Evolutionary conservation across 2,797 vertebrate species (phyloP).

Genomic region (Malacoctenus gilli): DNA sequence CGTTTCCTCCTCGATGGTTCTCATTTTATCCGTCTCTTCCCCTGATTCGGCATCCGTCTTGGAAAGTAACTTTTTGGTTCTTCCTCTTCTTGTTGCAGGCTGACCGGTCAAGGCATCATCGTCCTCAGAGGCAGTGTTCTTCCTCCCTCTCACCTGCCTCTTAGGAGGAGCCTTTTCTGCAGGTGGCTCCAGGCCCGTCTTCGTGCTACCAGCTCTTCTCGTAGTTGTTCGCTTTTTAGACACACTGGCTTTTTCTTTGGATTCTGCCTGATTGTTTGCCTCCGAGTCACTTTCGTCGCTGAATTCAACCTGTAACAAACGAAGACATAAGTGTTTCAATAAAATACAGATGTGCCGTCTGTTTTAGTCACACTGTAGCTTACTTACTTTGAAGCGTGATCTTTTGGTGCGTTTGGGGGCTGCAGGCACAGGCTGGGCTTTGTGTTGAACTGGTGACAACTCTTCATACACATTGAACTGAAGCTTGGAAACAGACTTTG

Average conservation of each 20-base stretch:
- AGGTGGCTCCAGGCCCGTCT: slow-evolving; percentile 41
- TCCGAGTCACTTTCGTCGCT: slow-evolving; percentile 92
- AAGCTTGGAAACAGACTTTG: slow-evolving; percentile 52
- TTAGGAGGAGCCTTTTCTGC: slow-evolving; percentile 43
- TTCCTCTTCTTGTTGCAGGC: slow-evolving; percentile 59
- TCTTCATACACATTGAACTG: slow-evolving; percentile 89
- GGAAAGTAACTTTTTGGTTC: slow-evolving; percentile 53
- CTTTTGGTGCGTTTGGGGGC: slow-evolving; percentile 85
- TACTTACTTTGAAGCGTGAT: slow-evolving; percentile 83
- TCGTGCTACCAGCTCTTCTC: slow-evolving; percentile 36
- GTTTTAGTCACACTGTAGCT: too few relatives aligned
- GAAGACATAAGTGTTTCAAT: background rate
- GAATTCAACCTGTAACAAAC: slow-evolving; percentile 83
- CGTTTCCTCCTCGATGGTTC: slow-evolving; percentile 80
- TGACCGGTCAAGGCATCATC: slow-evolving; percentile 42
- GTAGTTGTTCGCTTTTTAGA: slow-evolving; percentile 40
- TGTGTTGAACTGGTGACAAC: slow-evolving; percentile 61
- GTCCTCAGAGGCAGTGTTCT: slow-evolving; percentile 67
- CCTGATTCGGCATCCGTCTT: slow-evolving; percentile 14
- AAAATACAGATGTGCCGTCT: too few relatives aligned
- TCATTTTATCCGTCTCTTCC: slow-evolving; percentile 82
- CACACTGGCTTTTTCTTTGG: slow-evolving; percentile 46
- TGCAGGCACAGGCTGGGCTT: slow-evolving; percentile 75
- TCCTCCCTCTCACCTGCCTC: slow-evolving; percentile 60
- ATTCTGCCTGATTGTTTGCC: slow-evolving; percentile 25